Percentiles rank a stretch among this genome's conserved stretches.
These are phyloP conservation scores for Daktulosphaira vitifoliae DNA, from an alignment of 1,140 invertebrate species.

Conservation along the genomic window DNA sequence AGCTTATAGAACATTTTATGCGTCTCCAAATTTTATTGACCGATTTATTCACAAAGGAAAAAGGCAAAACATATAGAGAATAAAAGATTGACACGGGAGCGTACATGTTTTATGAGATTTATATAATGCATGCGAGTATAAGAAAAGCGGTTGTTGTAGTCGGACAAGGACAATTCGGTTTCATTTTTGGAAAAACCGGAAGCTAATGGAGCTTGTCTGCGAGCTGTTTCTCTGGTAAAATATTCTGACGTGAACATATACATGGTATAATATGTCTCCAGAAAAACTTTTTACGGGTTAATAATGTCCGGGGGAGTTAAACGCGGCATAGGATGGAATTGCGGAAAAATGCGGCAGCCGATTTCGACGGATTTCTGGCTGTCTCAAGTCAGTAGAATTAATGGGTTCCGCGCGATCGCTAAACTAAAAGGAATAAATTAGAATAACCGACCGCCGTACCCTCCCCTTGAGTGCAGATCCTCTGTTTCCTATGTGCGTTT, in stretches of 20 bases:
- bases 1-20: not conserved
- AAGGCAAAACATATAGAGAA: too few species aligned
- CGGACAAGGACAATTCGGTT: constrained; percentile 18
- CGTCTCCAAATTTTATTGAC: not conserved
- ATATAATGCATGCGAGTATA: too few species aligned
- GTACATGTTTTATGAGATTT: too few species aligned
- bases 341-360: not conserved
- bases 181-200: constrained; percentile 21
- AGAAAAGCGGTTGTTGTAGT: not conserved
- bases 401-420: constrained; percentile 30
- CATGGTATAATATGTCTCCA: too few species aligned
- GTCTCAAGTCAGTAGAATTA: constrained; percentile 15
- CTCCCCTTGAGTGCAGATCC: too few species aligned
- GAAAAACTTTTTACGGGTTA: constrained; percentile 24
- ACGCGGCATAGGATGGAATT: too few species aligned
- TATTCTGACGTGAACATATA: not conserved
- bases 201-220: constrained; percentile 30
- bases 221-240: not conserved
- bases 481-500: too few species aligned
- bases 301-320: not conserved
- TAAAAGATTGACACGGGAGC: too few species aligned
- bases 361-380: constrained; percentile 9
- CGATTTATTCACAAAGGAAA: too few species aligned
- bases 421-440: constrained; percentile 29
- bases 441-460: constrained; percentile 5